Base-by-base conservation (phyloP, 2,113 vertebrate species). In the Thalassoma bifasciatum region DNA sequence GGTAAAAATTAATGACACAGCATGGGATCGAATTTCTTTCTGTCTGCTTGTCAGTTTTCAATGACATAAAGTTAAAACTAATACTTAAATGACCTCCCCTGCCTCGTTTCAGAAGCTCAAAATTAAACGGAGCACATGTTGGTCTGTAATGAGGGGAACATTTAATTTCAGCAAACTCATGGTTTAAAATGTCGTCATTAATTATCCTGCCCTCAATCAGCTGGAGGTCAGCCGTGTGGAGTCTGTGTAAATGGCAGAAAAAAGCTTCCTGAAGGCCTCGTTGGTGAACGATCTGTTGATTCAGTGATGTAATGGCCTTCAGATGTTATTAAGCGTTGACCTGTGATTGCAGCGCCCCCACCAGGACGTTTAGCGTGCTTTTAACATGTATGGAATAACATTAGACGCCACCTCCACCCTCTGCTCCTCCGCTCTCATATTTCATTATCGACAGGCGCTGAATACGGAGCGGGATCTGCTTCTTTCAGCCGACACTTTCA, bases 301-400 rank as follows among this genome's bases (percentile, higher is more conserved):
- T 23, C 49, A 13, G 50, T 40, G 36, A 59, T 24, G 13, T 14
- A 2, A 4, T 46, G 24, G 37, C 38, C 64, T 56, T 54, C 59
- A 12, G 22, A 12, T 13, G 37, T 17, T 37, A 26, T 30, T 4
- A 44, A 72, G 36, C 14, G 51, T 67, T 34, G 57, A 69, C 65
- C 26, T 76, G 61, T 62, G 65, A 58, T n/a, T n/a, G 21, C 19
- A 38, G 46, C 14, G 6, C 9, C 52, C 42, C 46, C 26, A 1
- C 5, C 8, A 36, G 51, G 23, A 24, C 56, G 67, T 57, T 76
- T 66, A 72, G 42, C 30, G 34, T 47, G 22, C 19, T 22, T 22
- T 13, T 16, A 26, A 38, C 8, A 53, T 23, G 8, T 19, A 23
- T 54, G 2, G 50, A 46, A 59, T 52, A 66, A 14, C 36, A 44